Evolutionary conservation across 2,797 vertebrate genomes (phyloP), one percentile per base, ranked within the genome.

Genomic region (Pyrocephalus nanus): DNA sequence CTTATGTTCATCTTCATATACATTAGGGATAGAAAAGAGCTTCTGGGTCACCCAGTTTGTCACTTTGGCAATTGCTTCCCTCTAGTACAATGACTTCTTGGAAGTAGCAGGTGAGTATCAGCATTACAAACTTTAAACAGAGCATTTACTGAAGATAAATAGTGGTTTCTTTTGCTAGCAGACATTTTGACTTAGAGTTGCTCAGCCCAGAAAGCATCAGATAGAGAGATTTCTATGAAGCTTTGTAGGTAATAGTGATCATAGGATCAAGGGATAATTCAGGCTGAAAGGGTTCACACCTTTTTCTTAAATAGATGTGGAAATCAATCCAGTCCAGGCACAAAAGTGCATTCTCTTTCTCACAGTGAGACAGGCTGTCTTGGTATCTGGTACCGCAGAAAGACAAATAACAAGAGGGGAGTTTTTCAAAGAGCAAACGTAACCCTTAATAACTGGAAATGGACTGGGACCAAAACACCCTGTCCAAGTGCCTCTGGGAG

Each of bases 401-500:
- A 93, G 75, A 94, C 57, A 92, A 92, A 89, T 50, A 95, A 67
- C 36, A 14, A 87, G 60, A 72, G 32, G 6, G 17, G 25, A 60
- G 23, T 40, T 92, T 94, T 92, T 92, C 81, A 86, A 86, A 95
- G 65, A 89, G 72, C 50, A 86, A 76, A 74, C 43, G 48, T 65
- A 91, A 74, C 54, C 78, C 62, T 91, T 87, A 93, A 89, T 83
- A 95, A 91, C 72, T 58, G 47, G 77, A 90, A 84, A 90, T 83
- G 89, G 67, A 61, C 57, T 48, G 72, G 57, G 69, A 94, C 81
- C 88, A 95, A 83, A 91, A 71, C 2, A 2, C 57, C 72, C 69
- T 30, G 15, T 74, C 53, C 58, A 69, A 92, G 65, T 18, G 57
- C 81, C 60, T 67, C 74, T 57, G 84, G 72, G 86, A 89, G 43